These are phyloP conservation scores for Lagopus muta DNA, from an alignment of 2,113 vertebrate species.

Conservation along the genomic window DNA sequence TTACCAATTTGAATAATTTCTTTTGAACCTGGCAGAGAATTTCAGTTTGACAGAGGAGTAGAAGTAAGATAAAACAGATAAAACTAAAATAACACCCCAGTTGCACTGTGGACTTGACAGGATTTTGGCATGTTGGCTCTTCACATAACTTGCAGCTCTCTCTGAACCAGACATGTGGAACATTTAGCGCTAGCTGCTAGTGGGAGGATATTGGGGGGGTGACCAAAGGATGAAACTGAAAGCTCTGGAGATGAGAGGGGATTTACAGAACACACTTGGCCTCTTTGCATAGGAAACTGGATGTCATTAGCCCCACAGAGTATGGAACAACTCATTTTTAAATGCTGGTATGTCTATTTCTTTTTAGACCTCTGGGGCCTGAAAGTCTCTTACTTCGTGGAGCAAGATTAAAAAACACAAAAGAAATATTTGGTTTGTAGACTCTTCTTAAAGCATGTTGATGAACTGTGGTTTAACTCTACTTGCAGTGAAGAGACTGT, in stretches of 20 bases:
- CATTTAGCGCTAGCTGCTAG: background rate
- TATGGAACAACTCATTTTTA: background rate
- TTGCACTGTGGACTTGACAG: background rate
- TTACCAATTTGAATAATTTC: background rate
- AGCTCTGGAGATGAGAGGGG: background rate
- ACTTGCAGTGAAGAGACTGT: background rate
- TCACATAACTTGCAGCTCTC: background rate
- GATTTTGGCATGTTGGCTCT: background rate
- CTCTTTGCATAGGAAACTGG: background rate
- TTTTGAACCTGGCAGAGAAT: background rate
- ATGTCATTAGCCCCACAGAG: background rate
- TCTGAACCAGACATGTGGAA: background rate
- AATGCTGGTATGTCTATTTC: conserved; percentile 21
- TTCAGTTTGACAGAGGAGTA: background rate
- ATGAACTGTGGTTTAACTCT: conserved; percentile 26
- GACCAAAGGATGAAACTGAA: background rate
- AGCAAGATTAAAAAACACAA: conserved; percentile 98
- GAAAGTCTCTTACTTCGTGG: conserved; percentile 97
- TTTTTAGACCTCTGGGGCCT: conserved; percentile 90
- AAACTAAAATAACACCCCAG: background rate
- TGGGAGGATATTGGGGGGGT: background rate
- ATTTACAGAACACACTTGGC: background rate
- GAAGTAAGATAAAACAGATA: background rate
- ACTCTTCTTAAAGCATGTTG: background rate
- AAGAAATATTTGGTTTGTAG: conserved; percentile 96